phyloP scores from a whole-genome alignment of 1,140 invertebrate species.

The Drosophila busckii region DNA sequence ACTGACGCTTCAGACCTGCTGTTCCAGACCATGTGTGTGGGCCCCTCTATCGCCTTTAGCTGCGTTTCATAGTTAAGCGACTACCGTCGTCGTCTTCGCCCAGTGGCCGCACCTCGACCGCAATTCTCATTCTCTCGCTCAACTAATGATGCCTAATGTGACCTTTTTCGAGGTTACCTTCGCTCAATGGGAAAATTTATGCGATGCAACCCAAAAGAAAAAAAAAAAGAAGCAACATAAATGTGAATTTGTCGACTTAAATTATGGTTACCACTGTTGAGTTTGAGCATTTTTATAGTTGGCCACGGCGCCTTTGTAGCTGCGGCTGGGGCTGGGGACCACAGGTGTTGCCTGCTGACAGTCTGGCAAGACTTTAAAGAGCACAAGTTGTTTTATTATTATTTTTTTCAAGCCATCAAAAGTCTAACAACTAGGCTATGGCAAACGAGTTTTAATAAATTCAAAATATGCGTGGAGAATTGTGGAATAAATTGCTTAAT shows the following conservation, averaged over 20 bases:
- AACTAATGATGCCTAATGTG: conserved; percentile 63
- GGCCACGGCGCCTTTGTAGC: conserved; percentile 39
- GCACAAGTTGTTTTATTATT: conserved; percentile 8
- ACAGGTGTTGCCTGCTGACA: conserved; percentile 35
- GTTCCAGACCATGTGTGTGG: conserved; percentile 25
- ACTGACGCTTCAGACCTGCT: conserved; percentile 7
- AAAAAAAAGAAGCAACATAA: too few species aligned
- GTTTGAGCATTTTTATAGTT: conserved; percentile 38
- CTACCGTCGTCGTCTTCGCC: conserved; percentile 3
- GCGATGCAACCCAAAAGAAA: conserved; percentile 44
- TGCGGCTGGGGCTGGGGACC: conserved; percentile 9
- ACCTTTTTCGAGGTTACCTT: conserved; percentile 31
- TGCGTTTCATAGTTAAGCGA: background rate
- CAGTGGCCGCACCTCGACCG: conserved; percentile 42
- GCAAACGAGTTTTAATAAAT: too few species aligned
- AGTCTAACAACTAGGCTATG: too few species aligned
- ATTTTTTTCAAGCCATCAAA: background rate
- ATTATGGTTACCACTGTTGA: conserved; percentile 28
- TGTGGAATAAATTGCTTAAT: too few species aligned
- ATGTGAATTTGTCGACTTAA: conserved; percentile 47
- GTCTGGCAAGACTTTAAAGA: conserved; percentile 12
- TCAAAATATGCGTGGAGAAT: too few species aligned
- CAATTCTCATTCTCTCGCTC: conserved; percentile 25
- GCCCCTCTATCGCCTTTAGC: too few species aligned
- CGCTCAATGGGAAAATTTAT: conserved; percentile 60